phyloP scores from a whole-genome alignment of 92 coral and sea anemone species.

The Palythoa grandis region DNA sequence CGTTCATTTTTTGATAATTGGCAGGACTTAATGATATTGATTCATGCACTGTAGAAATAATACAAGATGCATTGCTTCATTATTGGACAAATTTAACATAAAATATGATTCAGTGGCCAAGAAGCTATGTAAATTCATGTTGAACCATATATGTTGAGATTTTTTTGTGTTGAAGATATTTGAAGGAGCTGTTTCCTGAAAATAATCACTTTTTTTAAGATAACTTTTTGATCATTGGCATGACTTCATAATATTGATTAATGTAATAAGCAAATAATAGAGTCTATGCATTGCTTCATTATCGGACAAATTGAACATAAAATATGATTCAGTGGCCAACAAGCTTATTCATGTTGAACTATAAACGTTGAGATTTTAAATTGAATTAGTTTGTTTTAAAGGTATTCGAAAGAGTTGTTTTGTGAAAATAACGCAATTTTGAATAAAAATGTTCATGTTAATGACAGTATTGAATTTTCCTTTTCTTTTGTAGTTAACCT shows the following conservation, averaged over 20 bases:
- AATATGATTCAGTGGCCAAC: constrained; percentile 45
- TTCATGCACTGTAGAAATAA: constrained; percentile 42
- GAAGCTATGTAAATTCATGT: constrained; percentile 29
- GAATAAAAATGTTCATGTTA: constrained; percentile 23
- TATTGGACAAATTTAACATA: constrained; percentile 32
- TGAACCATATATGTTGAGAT: constrained; percentile 29
- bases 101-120: constrained; percentile 43
- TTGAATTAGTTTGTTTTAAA: constrained; percentile 32
- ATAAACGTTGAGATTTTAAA: constrained; percentile 18
- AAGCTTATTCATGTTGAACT: constrained; percentile 42
- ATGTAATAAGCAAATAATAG: constrained; percentile 33
- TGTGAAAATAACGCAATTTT: constrained; percentile 29
- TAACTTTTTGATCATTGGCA: constrained; percentile 29
- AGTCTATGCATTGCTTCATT: constrained; percentile 37
- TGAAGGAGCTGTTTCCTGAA: constrained; percentile 40
- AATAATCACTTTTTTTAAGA: background rate
- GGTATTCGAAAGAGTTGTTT: constrained; percentile 37
- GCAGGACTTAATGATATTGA: constrained; percentile 52
- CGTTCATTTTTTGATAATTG: background rate
- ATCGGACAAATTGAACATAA: constrained; percentile 37
- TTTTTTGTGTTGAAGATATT: constrained; percentile 17
- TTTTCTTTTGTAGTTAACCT: background rate
- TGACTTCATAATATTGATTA: constrained; percentile 48
- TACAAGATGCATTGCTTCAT: constrained; percentile 39
- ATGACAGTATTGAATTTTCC: background rate